Evolutionary conservation across 2,888 invertebrate genomes (phyloP), one percentile per base, ranked within the genome.

Genomic region (Pomacea canaliculata): DNA sequence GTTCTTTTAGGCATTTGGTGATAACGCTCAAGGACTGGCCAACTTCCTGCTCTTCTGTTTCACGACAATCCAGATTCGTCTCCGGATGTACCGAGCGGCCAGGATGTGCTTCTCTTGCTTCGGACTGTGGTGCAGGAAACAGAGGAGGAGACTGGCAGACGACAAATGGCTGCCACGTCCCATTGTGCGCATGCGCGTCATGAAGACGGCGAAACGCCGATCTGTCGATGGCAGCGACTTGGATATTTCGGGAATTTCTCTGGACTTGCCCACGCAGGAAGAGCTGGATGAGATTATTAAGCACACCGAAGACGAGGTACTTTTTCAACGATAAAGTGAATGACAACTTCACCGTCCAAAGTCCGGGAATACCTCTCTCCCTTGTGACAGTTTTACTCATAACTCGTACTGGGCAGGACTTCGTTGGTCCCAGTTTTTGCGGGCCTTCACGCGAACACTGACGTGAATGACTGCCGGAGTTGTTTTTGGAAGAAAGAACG

Each of bases 11-110:
- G 85, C 79, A 9, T 70, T 83, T 10, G 82, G 82, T 8, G 83
- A 84, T 76, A 82, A 83, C 66, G 73, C 79, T 16, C 84, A 84
- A 63, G 83, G 83, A 12, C 70, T 83, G 23, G 79, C 74, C 46
- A 85, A 85, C 76, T 81, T 74, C 18, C 63, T 83, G 12, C 73
- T 83, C 37, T 82, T 85, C 73, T 83, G 82, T 69, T 19, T 81
- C n/a, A 75, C 78, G 27, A 81, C 82, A 5, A 77, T 76, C 62
- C 78, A 80, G 60, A 77, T 84, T n/a, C 78, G 82, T 27, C 71
- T 51, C 23, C 73, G 73, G 63, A 51, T 84, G 69, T 49, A 51
- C 5, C 79, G 71, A 16, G 27, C 66, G 48, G 49, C 73, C 7
- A 23, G 71, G 23, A 68, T 65, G 27, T 77, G 75, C 65, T 46